Percentiles rank a stretch among this genome's conserved stretches.
phyloP scores from a whole-genome alignment of 2,113 vertebrate species.

The Mustela lutreola region DNA sequence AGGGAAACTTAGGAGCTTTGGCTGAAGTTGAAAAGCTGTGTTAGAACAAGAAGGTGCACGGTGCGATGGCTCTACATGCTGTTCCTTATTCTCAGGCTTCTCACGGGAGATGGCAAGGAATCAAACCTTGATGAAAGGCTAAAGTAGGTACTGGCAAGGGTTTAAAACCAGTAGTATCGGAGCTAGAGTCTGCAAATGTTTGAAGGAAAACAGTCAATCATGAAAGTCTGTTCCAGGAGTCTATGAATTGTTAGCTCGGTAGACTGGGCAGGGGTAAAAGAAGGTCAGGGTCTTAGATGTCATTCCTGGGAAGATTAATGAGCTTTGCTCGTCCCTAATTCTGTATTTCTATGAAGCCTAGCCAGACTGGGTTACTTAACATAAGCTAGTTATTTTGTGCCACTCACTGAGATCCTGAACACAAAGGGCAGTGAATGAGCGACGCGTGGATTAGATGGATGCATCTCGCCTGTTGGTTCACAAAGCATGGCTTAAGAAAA shows the following conservation, averaged over 20 bases:
- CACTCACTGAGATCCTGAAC: not conserved
- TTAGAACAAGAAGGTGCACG: slow-evolving; percentile 1
- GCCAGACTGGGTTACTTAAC: slow-evolving; percentile 21
- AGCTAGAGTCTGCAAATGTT: slow-evolving; percentile 18
- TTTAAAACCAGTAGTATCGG: not conserved
- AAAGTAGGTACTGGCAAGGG: not conserved
- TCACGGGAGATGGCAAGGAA: not conserved
- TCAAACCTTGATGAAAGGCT: slow-evolving; percentile 44
- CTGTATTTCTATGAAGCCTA: slow-evolving; percentile 15
- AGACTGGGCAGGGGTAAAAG: not conserved
- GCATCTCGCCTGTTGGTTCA: not conserved
- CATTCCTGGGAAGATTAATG: not conserved
- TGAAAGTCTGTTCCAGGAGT: not conserved
- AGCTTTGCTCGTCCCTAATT: not conserved
- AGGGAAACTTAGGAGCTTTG: not conserved
- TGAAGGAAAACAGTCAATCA: not conserved
- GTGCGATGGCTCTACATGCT: not conserved
- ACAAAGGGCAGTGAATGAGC: not conserved
- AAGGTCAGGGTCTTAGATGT: not conserved
- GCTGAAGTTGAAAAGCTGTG: slow-evolving; percentile 21
- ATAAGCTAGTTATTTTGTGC: not conserved
- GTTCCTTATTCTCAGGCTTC: slow-evolving; percentile 28
- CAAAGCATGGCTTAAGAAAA: not conserved
- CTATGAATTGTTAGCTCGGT: not conserved
- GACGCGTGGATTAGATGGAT: not conserved